Evolutionary conservation across 2,113 vertebrate species (phyloP), one percentile per base, ranked within the genome.

Genomic region (cat (Felis catus)): DNA sequence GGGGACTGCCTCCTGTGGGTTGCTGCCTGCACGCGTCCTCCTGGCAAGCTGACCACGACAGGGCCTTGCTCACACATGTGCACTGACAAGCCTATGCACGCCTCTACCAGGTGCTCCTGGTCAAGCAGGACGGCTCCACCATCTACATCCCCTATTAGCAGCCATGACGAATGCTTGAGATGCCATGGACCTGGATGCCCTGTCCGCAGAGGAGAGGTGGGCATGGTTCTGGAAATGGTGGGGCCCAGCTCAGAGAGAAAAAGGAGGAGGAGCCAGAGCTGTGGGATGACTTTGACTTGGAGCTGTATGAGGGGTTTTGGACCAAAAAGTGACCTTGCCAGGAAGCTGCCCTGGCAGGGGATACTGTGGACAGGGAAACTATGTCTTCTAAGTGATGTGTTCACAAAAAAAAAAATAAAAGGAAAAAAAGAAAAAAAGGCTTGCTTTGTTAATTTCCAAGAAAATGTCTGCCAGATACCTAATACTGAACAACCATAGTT

Each of bases 121-220:
- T 99, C 71, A 98, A 90, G 19, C 98, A 99, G 0, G 99, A 99
- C 1, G 99, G 99, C 13, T 99, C 99, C 31, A 99, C 99, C 4
- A 9, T 99, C 89, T 99, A 97, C 96, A 98, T 99, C 84, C 98
- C 99, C 97, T 99, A 99, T 99, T 95, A 71, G 7, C 99, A 99
- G 92, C 99, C 99, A 0, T 98, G 98, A 53, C 96, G 98, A 85
- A 98, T 99, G 73, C 97, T 99, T 3, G 97, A 87, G 98, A 36
- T 97, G 79, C 48, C n/a, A 45, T 29, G 27, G 39, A 45, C 39
- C 39, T 15, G 6, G 39, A 7, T 29, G 25, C 41, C 73, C 73
- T 45, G 41, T 45, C 41, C 13, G 13, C 73, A 45, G 13, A 76
- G 73, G 73, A 76, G 73, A 76, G 73, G 39, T 14, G 14, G 73